Conservation (phyloP, 2,888 invertebrate genomes). For the Trypoxylon attenuatum region DNA sequence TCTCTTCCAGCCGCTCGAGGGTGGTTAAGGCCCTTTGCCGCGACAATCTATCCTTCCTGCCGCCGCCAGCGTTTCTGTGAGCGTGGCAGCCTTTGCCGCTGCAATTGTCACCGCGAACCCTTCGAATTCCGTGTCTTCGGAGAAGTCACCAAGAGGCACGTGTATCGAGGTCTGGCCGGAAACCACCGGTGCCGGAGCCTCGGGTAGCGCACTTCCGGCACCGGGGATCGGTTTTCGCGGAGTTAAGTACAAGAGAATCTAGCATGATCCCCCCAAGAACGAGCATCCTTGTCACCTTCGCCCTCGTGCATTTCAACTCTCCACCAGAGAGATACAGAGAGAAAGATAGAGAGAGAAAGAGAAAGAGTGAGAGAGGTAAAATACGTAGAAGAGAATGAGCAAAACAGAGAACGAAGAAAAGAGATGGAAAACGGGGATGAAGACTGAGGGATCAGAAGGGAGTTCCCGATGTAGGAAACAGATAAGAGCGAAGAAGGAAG, state of each 20-base stretch:
- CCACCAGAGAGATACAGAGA: conserved; percentile 2
- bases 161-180: neutral
- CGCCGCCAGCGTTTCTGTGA: neutral
- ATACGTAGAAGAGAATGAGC: conserved; percentile 39
- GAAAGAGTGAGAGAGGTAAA: conserved; percentile 16
- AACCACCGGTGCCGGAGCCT: neutral
- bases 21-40: no score
- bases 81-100: neutral
- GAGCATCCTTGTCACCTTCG: conserved; percentile 38
- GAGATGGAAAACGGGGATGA: no score
- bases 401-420: conserved; percentile 44
- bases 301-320: conserved; percentile 46
- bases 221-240: neutral
- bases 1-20: no score
- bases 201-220: no score
- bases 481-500: conserved; percentile 27
- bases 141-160: neutral
- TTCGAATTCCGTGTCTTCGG: neutral
- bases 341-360: neutral
- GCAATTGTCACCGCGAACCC: neutral
- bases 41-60: conserved; percentile 16
- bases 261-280: conserved; percentile 13
- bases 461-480: conserved; percentile 26
- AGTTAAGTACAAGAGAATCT: conserved; percentile 15
- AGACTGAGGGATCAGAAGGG: conserved; percentile 18